Evolutionary conservation across 1,140 invertebrate genomes (phyloP), one percentile per base, ranked within the genome.

Genomic region (Apolygus lucorum): DNA sequence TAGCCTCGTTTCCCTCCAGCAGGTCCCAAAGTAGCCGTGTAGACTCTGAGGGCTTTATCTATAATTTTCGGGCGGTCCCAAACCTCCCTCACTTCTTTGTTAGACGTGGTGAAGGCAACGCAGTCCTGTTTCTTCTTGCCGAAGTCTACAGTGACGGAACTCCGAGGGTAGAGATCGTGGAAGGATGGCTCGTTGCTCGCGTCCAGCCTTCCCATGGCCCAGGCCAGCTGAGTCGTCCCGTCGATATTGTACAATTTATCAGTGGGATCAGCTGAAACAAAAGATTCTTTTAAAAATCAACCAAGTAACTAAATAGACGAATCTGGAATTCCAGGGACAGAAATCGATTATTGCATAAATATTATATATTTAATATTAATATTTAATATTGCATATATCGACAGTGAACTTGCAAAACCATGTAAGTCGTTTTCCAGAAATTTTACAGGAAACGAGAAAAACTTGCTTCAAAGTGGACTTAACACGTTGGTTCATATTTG

Each of bases 201-300:
- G 76, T 93, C 90, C 63, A 95, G 78, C 70, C 84, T 83, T 13
- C 94, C 94, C 22, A 95, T 79, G 0, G 92, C 91, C 93, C 93
- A 96, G 2, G 95, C 83, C 17, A 93, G 81, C 74, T 86, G 90
- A 26, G 86, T 83, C 1, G 82, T 77, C 25, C 82, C 81, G 70
- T 91, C 86, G 1, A 84, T 83, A 1, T 83, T 81, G 77, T 87
- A 90, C 74, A 87, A 86, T 75, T 87, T 89, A 76, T 96, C 92
- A 21, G 90, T 87, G 71, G 80, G 71, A 81, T 95, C 90, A 75
- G 88, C 89, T 90, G 74, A 4, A 68, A 67, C 17, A n/a, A n/a
- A n/a, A n/a, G n/a, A n/a, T n/a, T n/a, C n/a, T n/a, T n/a, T n/a
- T n/a, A n/a, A n/a, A n/a, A n/a, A n/a, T n/a, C n/a, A n/a, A n/a